phyloP scores from a whole-genome alignment of 2,113 vertebrate genomes.

The Hemicordylus capensis region DNA sequence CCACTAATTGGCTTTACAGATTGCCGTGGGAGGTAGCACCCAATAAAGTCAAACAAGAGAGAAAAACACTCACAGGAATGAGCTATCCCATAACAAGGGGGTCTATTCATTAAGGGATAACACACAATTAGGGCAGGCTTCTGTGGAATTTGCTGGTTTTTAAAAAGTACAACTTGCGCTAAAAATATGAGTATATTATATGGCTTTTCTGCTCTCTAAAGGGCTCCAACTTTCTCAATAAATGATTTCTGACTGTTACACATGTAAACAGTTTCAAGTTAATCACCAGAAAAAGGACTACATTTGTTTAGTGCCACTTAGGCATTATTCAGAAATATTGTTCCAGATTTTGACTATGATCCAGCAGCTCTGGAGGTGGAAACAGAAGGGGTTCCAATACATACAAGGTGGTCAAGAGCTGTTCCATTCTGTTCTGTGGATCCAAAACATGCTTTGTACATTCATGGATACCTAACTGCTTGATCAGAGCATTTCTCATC shows the following conservation, averaged over 20 bases:
- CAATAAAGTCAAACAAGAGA: conserved; percentile 64
- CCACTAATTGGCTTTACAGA: conserved; percentile 74
- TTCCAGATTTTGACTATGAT: neutral
- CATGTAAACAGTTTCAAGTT: neutral
- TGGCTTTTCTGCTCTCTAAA: conserved; percentile 25
- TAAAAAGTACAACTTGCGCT: neutral
- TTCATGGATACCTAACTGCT: neutral
- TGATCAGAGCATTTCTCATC: no score
- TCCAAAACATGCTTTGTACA: neutral
- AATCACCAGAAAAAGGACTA: neutral
- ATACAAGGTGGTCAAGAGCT: neutral
- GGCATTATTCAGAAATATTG: neutral
- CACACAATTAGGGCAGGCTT: conserved; percentile 32
- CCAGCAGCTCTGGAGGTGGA: no score
- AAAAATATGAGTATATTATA: conserved; percentile 13
- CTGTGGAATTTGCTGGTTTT: conserved; percentile 4
- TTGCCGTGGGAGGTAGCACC: conserved; percentile 66
- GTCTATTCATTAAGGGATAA: conserved; percentile 42
- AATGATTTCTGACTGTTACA: neutral
- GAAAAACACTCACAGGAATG: conserved; percentile 54
- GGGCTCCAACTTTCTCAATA: neutral
- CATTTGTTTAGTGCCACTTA: conserved; percentile 23
- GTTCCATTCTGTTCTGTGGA: neutral
- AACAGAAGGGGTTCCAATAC: neutral
- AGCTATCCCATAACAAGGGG: conserved; percentile 40